phyloP scores from a whole-genome alignment of 2,888 invertebrate species.

The Smittia aterrima region DNA sequence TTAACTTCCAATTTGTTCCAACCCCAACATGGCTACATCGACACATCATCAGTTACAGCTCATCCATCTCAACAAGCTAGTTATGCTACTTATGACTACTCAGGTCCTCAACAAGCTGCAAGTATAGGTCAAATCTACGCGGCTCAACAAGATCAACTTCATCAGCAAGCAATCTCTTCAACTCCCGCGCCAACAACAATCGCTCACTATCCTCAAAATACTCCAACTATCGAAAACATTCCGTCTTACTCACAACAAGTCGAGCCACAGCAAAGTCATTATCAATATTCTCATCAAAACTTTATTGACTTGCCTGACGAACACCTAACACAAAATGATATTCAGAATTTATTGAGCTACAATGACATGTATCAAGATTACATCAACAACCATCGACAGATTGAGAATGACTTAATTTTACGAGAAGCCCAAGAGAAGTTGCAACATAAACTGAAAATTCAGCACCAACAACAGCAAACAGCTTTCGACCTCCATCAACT shows the following conservation, averaged over 20 bases:
- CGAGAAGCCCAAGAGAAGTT: slow-evolving; percentile 45
- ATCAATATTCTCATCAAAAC: slow-evolving; percentile 27
- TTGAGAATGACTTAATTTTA: slow-evolving; percentile 48
- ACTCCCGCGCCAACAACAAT: slow-evolving; percentile 11
- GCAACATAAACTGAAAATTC: slow-evolving; percentile 43
- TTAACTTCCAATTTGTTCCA: slow-evolving; percentile 55
- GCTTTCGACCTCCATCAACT: slow-evolving; percentile 51
- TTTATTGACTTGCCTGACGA: slow-evolving; percentile 29
- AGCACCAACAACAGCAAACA: slow-evolving; percentile 45
- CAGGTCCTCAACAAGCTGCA: slow-evolving; percentile 53
- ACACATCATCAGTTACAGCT: slow-evolving; percentile 52
- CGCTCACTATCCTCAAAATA: not conserved
- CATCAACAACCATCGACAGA: slow-evolving; percentile 41
- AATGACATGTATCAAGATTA: slow-evolving; percentile 20
- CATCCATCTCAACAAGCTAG: slow-evolving; percentile 52
- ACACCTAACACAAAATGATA: not conserved
- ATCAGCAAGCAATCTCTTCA: slow-evolving; percentile 12
- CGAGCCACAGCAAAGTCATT: slow-evolving; percentile 28
- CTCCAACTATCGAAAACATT: not conserved
- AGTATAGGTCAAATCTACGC: slow-evolving; percentile 51
- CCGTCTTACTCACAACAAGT: slow-evolving; percentile 1
- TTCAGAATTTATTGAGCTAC: slow-evolving; percentile 15
- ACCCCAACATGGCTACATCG: slow-evolving; percentile 56
- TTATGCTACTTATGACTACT: slow-evolving; percentile 53
- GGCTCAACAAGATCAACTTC: slow-evolving; percentile 43